These are phyloP conservation scores for Fregata magnificens DNA, from an alignment of 2,113 vertebrate genomes.

Conservation along the genomic window DNA sequence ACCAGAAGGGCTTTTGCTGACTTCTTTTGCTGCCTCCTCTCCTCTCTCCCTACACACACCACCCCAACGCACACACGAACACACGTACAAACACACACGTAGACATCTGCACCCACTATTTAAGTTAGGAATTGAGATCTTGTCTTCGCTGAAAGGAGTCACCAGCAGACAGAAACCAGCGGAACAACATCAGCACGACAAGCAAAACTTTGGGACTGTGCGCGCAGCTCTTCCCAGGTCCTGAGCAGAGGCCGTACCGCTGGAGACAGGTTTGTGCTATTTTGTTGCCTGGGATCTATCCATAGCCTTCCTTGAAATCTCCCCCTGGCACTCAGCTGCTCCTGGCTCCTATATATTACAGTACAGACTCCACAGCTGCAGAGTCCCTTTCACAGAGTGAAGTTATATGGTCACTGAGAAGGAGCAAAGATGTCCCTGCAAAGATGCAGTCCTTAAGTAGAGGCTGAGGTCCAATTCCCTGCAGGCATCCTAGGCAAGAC, in stretches of 20 bases:
- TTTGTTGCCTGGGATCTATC: background rate
- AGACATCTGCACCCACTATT: background rate
- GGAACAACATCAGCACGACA: accelerated
- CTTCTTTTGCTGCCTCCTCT: background rate
- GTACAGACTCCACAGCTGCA: background rate
- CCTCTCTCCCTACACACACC: background rate
- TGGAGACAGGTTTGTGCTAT: background rate
- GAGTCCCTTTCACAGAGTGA: background rate
- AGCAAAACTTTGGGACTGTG: background rate
- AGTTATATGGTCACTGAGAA: background rate
- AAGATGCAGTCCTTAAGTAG: background rate
- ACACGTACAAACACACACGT: accelerated
- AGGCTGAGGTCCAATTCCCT: background rate
- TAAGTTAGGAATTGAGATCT: background rate
- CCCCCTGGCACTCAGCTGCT: background rate
- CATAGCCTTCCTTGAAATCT: background rate
- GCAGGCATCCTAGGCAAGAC: background rate
- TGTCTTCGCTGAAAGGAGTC: background rate
- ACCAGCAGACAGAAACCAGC: background rate
- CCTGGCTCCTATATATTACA: background rate
- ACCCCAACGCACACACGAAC: accelerated
- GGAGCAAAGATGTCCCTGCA: background rate
- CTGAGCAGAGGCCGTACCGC: accelerated
- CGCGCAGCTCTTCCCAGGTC: background rate
- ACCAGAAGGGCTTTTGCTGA: background rate